These are phyloP conservation scores for Pachyuromys duprasi DNA, from an alignment of 2,797 vertebrate species.

Conservation along the genomic window DNA sequence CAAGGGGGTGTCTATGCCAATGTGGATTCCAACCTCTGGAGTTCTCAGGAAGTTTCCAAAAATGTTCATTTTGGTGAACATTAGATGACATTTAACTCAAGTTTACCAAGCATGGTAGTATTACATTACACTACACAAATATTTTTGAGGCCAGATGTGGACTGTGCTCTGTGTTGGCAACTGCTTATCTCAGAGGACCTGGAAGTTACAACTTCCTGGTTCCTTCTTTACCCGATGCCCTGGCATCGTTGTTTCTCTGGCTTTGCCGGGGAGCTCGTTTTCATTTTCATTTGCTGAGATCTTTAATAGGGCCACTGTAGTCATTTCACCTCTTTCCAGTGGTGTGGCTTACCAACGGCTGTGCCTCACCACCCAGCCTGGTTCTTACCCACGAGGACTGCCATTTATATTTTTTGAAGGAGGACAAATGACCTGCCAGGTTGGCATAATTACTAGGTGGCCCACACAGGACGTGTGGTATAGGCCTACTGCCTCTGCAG, in stretches of 20 bases:
- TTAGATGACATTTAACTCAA: neutral
- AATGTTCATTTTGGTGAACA: constrained; percentile 43
- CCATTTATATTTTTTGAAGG: neutral
- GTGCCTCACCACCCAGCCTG: neutral
- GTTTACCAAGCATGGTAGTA: neutral
- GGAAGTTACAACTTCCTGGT: neutral
- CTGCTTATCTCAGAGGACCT: neutral
- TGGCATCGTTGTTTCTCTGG: neutral
- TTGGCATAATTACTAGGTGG: neutral
- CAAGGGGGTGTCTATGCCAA: neutral
- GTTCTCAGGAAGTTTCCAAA: constrained; percentile 5
- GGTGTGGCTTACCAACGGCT: neutral
- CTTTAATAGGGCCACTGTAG: neutral
- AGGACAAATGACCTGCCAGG: neutral
- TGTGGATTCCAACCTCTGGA: neutral
- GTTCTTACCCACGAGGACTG: neutral
- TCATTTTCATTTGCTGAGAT: neutral
- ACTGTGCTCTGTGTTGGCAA: neutral
- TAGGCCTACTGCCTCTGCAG: neutral
- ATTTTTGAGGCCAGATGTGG: neutral
- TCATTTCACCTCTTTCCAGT: neutral
- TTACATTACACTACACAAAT: neutral
- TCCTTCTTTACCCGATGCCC: neutral
- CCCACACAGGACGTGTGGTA: neutral
- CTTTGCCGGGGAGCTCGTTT: neutral